Evolutionary conservation across 2,888 invertebrate genomes (phyloP).

Genomic region (Lordiphosa fenestrarum): DNA sequence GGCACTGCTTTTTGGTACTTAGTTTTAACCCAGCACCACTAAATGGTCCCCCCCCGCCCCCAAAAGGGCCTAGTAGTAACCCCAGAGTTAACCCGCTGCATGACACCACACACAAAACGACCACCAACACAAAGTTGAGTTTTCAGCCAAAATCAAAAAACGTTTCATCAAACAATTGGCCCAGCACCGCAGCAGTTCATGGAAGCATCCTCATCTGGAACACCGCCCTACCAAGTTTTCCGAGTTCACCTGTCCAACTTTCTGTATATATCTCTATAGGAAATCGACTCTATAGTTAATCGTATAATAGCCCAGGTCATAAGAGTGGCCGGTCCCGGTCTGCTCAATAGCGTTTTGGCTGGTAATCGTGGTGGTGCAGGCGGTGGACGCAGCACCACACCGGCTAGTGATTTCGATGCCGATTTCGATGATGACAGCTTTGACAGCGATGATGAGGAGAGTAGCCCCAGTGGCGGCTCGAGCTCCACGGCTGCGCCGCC

Average conservation of each 20-base stretch:
- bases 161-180: constrained; percentile 23
- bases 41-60: background rate
- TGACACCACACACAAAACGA: background rate
- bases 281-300: constrained; percentile 80
- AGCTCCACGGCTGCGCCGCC: constrained; percentile 9
- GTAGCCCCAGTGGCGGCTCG: constrained; percentile 16
- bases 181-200: constrained; percentile 21
- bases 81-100: background rate
- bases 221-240: background rate
- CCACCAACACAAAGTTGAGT: constrained; percentile 19
- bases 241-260: constrained; percentile 34
- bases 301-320: constrained; percentile 83
- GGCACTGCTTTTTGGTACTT: no score
- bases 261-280: constrained; percentile 60
- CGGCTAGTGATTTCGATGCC: constrained; percentile 81
- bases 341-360: constrained; percentile 80
- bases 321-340: constrained; percentile 88
- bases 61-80: background rate
- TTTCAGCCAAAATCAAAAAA: constrained; percentile 18
- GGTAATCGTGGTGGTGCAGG: constrained; percentile 67
- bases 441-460: constrained; percentile 31
- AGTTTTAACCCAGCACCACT: no score
- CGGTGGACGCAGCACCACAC: constrained; percentile 43
- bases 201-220: no score
- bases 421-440: constrained; percentile 77